Base-by-base conservation (phyloP, 2,888 invertebrate genomes). In the Pyralis farinalis region DNA sequence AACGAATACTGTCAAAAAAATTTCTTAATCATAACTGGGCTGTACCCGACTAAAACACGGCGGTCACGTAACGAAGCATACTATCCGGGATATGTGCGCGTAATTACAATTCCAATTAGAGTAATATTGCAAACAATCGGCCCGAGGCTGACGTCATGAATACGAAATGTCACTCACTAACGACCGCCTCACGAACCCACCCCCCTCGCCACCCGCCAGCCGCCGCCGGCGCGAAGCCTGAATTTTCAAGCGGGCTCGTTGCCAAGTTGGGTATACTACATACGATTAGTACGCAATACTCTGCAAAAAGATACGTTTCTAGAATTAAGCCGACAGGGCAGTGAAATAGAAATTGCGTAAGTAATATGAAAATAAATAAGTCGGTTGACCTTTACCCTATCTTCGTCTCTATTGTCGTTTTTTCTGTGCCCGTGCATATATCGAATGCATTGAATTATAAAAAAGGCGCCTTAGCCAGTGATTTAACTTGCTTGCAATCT, bases 91-190 rank as follows among this genome's bases (percentile, higher is more conserved):
- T 82, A 74, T 77, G 74, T 81, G 73, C 75, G 58, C 70, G 76
- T 83, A 84, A 80, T 87, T 85, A 84, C 86, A 85, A 85, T 87
- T 76, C 75, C 87, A 88, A 87, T 88, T 88, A 87, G 84, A 84
- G 79, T 87, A 85, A 87, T 86, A 87, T 86, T 83, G 86, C 88
- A 88, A 88, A 88, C 87, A 87, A 88, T 86, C 84, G 87, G 80
- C 81, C 78, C 66, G 74, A 51, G 81, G 76, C 75, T 78, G 79
- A 79, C 84, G 86, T 82, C 84, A 86, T 87, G 88, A 87, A 88
- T 88, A 86, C 87, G 78, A 83, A 87, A 87, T 87, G 80, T 82
- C 85, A 77, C 87, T 87, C 87, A 87, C 88, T 87, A 88, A 79
- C 75, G 62, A 58, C 71, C 68, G 48, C 59, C 55, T 49, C 53